Base-by-base conservation (phyloP, 2,113 vertebrate species). In the Megalops atlanticus region DNA sequence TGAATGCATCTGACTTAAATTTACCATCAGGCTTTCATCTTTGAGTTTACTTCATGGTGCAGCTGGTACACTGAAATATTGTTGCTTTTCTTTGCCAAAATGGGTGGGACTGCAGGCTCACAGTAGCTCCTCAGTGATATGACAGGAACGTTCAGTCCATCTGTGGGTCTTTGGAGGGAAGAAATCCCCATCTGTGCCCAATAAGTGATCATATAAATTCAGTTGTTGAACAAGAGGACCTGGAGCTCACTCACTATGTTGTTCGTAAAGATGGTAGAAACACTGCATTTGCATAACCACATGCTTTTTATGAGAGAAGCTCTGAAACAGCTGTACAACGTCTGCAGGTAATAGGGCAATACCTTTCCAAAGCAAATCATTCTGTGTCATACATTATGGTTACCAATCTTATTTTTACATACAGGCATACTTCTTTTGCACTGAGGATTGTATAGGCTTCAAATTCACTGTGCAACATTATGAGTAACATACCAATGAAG, bases 181-280 rank as follows among this genome's bases (percentile, higher is more conserved):
- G 14, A 45, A 45, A 45, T 10, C 24, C 52, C 52, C 52, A 58
- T 58, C 52, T 58, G 52, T 58, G 52, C 24, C 52, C 52, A n/a
- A n/a, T 58, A 58, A 58, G 52, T 58, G n/a, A 58, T n/a, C 21
- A 58, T 58, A 58, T 58, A 58, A 58, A 58, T n/a, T 58, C 52
- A n/a, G 52, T 24, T 58, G 18, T n/a, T 58, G 52, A 58, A 18
- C 21, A 58, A 58, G 52, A 58, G 52, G 52, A 24, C 52, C 52
- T 58, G 52, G 21, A 58, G 52, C 14, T 58, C 52, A 58, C 21
- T 58, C n/a, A 18, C 5, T 10, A n/a, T 58, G 3, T n/a, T n/a
- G 24, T 58, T 58, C n/a, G n/a, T n/a, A 58, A 58, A 58, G 24
- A 58, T 18, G 5, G 14, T 2, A 58, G 1, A 58, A 58, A 58